Evolutionary conservation across 2,888 invertebrate genomes (phyloP).

Genomic region (Rhamphomyia laevipes): DNA sequence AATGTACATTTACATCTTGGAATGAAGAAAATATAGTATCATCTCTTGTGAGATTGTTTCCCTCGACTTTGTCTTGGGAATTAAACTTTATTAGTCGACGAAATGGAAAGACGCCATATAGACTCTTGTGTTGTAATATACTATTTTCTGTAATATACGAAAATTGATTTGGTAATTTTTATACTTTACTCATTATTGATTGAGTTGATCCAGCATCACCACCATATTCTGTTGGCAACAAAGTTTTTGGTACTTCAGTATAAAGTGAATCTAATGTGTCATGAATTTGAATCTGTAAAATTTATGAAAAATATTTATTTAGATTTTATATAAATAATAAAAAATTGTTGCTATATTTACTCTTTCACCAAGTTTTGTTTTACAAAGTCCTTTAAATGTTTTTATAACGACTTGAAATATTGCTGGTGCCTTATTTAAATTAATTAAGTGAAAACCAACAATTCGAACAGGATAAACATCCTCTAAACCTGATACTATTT

Average conservation of each 20-base stretch:
- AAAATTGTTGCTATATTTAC: slow-evolving; percentile 31
- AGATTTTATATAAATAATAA: not conserved
- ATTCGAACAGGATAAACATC: slow-evolving; percentile 46
- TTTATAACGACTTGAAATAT: slow-evolving; percentile 45
- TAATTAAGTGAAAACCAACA: slow-evolving; percentile 46
- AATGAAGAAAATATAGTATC: too few species aligned
- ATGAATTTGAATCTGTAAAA: slow-evolving; percentile 12
- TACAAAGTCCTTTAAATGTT: slow-evolving; percentile 42
- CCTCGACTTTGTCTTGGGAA: too few species aligned
- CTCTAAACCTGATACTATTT: slow-evolving; percentile 26
- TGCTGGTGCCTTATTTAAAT: slow-evolving; percentile 38
- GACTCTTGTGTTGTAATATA: too few species aligned
- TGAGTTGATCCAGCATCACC: slow-evolving; percentile 9
- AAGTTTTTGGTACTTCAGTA: slow-evolving; percentile 8
- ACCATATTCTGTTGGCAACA: slow-evolving; percentile 13
- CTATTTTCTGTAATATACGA: too few species aligned
- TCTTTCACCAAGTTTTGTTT: slow-evolving; percentile 45
- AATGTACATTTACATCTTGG: too few species aligned
- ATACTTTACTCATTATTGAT: not conserved
- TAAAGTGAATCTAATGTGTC: slow-evolving; percentile 7
- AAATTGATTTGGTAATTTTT: too few species aligned
- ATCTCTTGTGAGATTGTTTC: too few species aligned
- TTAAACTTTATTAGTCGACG: too few species aligned
- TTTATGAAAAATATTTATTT: not conserved
- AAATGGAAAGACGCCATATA: too few species aligned